Conservation (phyloP, 2,888 invertebrate genomes). For the Eristalis arbustorum region DNA sequence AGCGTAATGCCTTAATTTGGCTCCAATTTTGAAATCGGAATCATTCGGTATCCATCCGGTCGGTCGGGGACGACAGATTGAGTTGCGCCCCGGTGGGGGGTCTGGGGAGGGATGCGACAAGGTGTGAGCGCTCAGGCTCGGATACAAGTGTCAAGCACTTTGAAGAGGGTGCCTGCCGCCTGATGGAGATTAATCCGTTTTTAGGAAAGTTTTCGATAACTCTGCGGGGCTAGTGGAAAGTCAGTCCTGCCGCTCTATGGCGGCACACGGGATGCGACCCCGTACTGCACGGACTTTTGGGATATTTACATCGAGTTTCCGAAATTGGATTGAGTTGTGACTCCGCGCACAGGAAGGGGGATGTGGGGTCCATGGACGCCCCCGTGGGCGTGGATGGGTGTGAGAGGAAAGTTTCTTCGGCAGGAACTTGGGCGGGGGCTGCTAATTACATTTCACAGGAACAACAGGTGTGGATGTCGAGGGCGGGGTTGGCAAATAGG, state of each 20-base stretch:
- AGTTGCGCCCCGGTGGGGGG: background rate
- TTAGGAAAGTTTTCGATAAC: conserved; percentile 34
- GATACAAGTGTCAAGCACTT: conserved; percentile 58
- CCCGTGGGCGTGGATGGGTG: background rate
- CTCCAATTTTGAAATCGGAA: conserved; percentile 64
- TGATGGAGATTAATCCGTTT: conserved; percentile 67
- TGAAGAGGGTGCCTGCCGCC: conserved; percentile 42
- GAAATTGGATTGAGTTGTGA: conserved; percentile 6
- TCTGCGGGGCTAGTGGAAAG: conserved; percentile 10
- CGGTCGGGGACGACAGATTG: conserved; percentile 22
- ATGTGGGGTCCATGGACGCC: background rate
- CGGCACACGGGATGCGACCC: conserved; percentile 1
- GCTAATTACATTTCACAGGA: conserved; percentile 24
- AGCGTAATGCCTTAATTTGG: conserved; percentile 65
- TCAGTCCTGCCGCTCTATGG: conserved; percentile 6
- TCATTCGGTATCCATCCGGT: conserved; percentile 57
- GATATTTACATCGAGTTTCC: conserved; percentile 21
- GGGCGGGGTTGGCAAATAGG: background rate
- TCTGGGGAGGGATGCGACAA: background rate
- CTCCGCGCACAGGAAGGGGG: too few relatives aligned
- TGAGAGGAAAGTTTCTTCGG: conserved; percentile 7
- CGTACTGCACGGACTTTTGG: background rate
- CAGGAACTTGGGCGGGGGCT: background rate
- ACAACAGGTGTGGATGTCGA: background rate
- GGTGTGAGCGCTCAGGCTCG: conserved; percentile 22